Evolutionary conservation across 2,888 invertebrate genomes (phyloP), one percentile per base, ranked within the genome.

Genomic region (Stramonita haemastoma): DNA sequence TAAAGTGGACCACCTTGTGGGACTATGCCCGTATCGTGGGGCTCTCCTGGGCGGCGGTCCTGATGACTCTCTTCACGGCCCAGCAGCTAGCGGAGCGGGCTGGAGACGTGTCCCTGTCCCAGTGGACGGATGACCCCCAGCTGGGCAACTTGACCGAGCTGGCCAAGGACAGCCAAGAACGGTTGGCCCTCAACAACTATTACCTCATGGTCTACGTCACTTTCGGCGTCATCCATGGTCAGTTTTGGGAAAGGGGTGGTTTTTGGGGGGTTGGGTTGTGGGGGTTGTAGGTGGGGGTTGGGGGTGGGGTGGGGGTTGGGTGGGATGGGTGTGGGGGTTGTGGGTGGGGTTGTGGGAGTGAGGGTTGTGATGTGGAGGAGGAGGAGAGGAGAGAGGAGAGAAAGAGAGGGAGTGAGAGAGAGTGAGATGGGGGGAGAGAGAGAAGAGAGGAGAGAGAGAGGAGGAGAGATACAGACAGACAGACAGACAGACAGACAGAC

Each of bases 71-170:
- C 29, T 87, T 87, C 73, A 11, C 46, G 73, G 46, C 22, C 32
- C 19, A 46, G 15, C 36, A 70, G 73, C 0, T 13, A 0, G 36
- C 87, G 8, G 87, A 87, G 70, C 22, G 87, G 36, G 32, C 26
- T 22, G 36, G 36, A n/a, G 73, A 56, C 8, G 15, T 87, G n/a
- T 32, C 73, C n/a, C 73, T 87, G n/a, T 66, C 66, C 13, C 87
- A 36, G 46, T 87, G 87, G 87, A 77, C 87, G 29, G 87, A 87
- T 26, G 87, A 87, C 36, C 34, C 46, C 1, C 36, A 87, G 87
- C 87, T 87, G 36, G 34, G 19, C 87, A 87, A 87, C 87, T 46
- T 87, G 87, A 87, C 87, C n/a, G 36, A 73, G 1, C 73, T 87
- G n/a, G 26, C 70, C 26, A 22, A 36, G 6, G 87, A 87, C 73